These are phyloP conservation scores for Calameuta filiformis DNA, from an alignment of 2,888 invertebrate genomes.

Conservation along the genomic window DNA sequence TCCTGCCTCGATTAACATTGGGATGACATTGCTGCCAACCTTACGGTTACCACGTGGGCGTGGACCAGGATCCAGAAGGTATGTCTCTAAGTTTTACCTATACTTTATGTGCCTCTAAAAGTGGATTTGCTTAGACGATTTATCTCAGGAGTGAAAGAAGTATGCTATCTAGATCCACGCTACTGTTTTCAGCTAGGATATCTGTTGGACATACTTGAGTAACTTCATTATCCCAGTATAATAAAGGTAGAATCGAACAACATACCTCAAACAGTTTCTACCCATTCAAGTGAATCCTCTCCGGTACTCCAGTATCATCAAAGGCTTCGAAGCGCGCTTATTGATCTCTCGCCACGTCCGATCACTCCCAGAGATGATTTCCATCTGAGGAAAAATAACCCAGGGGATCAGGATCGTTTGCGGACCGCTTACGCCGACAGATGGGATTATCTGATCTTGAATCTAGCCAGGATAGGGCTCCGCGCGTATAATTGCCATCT, in stretches of 20 bases:
- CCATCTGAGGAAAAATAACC: constrained; percentile 8
- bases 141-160: background rate
- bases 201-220: too few species aligned
- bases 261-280: background rate
- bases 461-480: constrained; percentile 60
- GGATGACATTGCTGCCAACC: constrained; percentile 45
- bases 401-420: constrained; percentile 46
- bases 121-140: constrained; percentile 13
- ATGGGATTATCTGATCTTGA: constrained; percentile 62
- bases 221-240: too few species aligned
- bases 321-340: too few species aligned
- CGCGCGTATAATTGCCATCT: constrained; percentile 61
- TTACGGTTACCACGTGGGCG: constrained; percentile 42
- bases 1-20: constrained; percentile 49
- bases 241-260: too few species aligned
- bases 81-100: constrained; percentile 56
- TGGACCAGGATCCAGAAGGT: constrained; percentile 67
- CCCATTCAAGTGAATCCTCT: background rate
- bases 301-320: too few species aligned
- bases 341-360: background rate
- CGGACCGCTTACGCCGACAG: constrained; percentile 60
- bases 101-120: constrained; percentile 8
- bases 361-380: background rate
- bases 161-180: too few species aligned
- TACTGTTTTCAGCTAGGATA: too few species aligned